Evolutionary conservation across 1,140 invertebrate genomes (phyloP), one percentile per base, ranked within the genome.

Genomic region (Yoshiicerus persimilis): DNA sequence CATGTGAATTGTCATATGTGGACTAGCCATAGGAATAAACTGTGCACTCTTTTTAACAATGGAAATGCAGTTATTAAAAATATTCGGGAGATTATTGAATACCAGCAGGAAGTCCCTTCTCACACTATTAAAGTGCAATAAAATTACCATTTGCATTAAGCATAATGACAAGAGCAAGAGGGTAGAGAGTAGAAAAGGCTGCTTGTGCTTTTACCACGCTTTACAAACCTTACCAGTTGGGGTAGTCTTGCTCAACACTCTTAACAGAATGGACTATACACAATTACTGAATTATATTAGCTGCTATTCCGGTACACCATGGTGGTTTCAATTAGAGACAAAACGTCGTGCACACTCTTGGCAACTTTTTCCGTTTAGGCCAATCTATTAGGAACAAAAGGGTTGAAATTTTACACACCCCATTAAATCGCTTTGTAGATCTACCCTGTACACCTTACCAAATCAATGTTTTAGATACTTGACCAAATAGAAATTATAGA

Each of bases 81-180:
- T 84, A 84, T 84, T 84, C 25, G 39, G 27, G 83, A 62, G 38
- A 84, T 84, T 84, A 84, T 84, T 84, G 27, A 25, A 84, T 47
- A 16, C 38, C 83, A 84, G 83, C 83, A 84, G 47, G 83, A 41
- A 84, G 83, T 84, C 47, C 83, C 39, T 47, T 41, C 38, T 84
- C 83, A 84, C 83, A 84, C 47, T 84, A 84, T 84, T 84, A 84
- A 84, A 84, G 23, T 84, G 83, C 83, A 84, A 84, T 84, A 84
- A 84, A 84, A 84, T 47, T 84, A 41, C 83, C 83, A 84, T 84
- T 84, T 84, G 32, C 47, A 62, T 62, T 84, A 13, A 41, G 25
- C 38, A 41, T 30, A 30, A 84, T 47, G 41, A 47, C 41, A 47
- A 20, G 41, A 47, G 41, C n/a, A n/a, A n/a, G n/a, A n/a, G n/a